phyloP scores from a whole-genome alignment of 1,140 invertebrate genomes.

The Drosophila sp. region DNA sequence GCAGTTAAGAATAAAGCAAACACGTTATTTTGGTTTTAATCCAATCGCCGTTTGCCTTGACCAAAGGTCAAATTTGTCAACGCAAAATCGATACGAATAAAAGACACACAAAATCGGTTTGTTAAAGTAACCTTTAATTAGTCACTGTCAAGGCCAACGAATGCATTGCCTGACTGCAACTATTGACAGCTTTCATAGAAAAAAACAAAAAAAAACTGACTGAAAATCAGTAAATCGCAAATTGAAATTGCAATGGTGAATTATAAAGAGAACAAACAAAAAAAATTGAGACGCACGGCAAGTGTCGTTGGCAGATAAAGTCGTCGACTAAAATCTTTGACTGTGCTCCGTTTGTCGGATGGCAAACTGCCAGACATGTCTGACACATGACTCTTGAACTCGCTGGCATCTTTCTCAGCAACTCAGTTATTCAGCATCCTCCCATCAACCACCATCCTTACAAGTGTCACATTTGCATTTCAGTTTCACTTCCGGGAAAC shows the following conservation, averaged over 20 bases:
- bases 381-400: constrained; percentile 22
- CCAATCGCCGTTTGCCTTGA: constrained; percentile 1
- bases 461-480: constrained; percentile 44
- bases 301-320: constrained; percentile 22
- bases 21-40: constrained; percentile 27
- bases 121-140: constrained; percentile 33
- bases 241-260: background rate
- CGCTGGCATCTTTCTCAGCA: background rate
- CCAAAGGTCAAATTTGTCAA: constrained; percentile 32
- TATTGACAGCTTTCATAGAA: constrained; percentile 13
- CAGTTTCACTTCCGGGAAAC: constrained; percentile 14
- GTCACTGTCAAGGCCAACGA: constrained; percentile 27
- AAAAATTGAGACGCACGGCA: background rate
- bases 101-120: background rate
- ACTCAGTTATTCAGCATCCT: background rate
- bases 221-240: too few relatives aligned
- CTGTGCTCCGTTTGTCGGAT: background rate
- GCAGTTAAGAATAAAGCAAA: constrained; percentile 29
- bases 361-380: constrained; percentile 50
- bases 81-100: constrained; percentile 14
- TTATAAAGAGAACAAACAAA: constrained; percentile 3
- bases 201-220: background rate
- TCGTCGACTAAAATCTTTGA: constrained; percentile 5
- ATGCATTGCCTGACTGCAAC: constrained; percentile 12
- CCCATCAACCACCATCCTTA: background rate